Conservation (phyloP, 2,113 vertebrate genomes). For the Salvator merianae region DNA sequence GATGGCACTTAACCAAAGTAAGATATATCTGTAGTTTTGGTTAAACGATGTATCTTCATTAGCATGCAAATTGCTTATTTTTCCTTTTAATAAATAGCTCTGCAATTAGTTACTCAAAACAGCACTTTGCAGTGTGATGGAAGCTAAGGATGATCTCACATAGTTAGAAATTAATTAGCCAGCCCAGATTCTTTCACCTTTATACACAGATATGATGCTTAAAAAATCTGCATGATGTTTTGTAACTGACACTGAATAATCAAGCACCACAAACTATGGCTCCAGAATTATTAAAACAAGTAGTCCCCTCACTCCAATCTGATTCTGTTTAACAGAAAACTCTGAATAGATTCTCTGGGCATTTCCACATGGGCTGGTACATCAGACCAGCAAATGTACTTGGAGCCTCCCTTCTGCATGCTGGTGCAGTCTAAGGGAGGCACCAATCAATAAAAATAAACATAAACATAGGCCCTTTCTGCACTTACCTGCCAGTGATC, state of each 20-base stretch:
- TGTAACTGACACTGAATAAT: not conserved
- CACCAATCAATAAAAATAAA: too few species aligned
- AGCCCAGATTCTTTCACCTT: not conserved
- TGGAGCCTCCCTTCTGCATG: too few species aligned
- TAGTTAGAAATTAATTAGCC: not conserved
- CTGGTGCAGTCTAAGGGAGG: too few species aligned
- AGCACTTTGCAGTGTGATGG: not conserved
- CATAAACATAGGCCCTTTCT: too few species aligned
- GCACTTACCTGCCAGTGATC: too few species aligned
- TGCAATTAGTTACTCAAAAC: slow-evolving; percentile 21
- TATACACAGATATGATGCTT: not conserved
- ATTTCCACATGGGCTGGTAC: too few species aligned
- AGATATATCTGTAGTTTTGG: not conserved
- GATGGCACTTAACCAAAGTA: not conserved
- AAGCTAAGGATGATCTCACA: not conserved
- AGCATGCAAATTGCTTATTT: slow-evolving; percentile 14
- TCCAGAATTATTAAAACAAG: not conserved
- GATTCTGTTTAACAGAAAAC: not conserved
- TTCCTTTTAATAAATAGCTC: slow-evolving; percentile 6
- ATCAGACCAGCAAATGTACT: too few species aligned
- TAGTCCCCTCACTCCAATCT: not conserved
- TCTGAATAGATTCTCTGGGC: too few species aligned
- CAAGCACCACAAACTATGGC: not conserved
- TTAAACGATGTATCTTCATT: not conserved
- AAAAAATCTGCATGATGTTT: not conserved